Evolutionary conservation across 2,113 vertebrate genomes (phyloP), one percentile per base, ranked within the genome.

Genomic region (Gopherus flavomarginatus): DNA sequence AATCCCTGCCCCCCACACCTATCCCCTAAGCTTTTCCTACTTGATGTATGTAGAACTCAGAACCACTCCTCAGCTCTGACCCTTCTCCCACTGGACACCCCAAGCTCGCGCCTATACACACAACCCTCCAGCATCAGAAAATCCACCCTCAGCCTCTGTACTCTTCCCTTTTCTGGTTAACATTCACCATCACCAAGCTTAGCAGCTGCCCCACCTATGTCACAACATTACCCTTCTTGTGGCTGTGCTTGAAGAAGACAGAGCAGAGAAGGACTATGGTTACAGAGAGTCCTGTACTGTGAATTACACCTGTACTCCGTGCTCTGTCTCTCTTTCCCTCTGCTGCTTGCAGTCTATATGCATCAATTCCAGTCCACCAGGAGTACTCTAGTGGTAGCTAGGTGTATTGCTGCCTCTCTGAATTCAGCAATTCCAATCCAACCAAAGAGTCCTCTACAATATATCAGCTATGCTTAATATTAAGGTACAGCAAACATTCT

Each of bases 71-170:
- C 72, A 77, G 35, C 72, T 77, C 22, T 24, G 42, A 42, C 3
- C 35, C n/a, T 12, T 42, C 22, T 44, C 16, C 42, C 17, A 77
- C 16, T 21, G n/a, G 35, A 8, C 72, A 77, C 16, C 35, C 8
- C 72, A 35, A 22, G 35, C 72, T 35, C 14, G 11, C 31, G 38
- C 17, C 8, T 17, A 35, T n/a, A 77, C 75, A 24, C 19, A 42
- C 38, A 78, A 9, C 26, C 5, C 21, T 24, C 38, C 44, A 78
- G 75, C 38, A 5, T 47, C 75, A 42, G 75, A 27, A 6, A 54
- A 11, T 3, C 35, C n/a, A 80, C 56, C 87, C 26, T 27, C 29
- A 78, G 1, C 0, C 10, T 0, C 1, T 13, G 2, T 22, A 24
- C 1, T 11, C 57, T 81, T 49, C 2, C 6, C 3, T 6, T 14